Evolutionary conservation across 53 echinoderm and acorn worm genomes (phyloP).

Genomic region (Astropecten irregularis): DNA sequence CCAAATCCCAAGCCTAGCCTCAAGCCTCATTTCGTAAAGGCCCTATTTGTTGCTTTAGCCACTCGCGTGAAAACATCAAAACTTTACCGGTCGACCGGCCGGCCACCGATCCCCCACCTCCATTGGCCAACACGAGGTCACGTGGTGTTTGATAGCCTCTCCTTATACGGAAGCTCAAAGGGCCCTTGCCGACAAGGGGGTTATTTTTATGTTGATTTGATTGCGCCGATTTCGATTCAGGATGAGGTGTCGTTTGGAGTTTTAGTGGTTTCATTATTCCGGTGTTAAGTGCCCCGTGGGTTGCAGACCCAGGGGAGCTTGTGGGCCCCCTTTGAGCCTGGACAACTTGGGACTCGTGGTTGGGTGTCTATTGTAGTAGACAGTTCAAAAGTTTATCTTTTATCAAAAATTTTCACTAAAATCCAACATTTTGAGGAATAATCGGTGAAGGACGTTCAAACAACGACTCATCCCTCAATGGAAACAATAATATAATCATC

Average conservation of each 20-base stretch:
- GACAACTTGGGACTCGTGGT: neutral
- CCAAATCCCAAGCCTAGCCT: no score
- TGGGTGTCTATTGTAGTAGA: neutral
- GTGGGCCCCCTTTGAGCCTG: neutral
- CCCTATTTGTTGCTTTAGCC: no score
- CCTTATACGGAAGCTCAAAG: constrained; percentile 30
- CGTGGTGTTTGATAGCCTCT: constrained; percentile 1
- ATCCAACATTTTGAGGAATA: neutral
- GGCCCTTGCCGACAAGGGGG: neutral
- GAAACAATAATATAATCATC: no score
- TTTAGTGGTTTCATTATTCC: constrained; percentile 16
- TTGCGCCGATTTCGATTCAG: constrained; percentile 30
- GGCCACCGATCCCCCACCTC: no score
- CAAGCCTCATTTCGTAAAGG: no score
- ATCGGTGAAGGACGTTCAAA: neutral
- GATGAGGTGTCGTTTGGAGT: constrained; percentile 20
- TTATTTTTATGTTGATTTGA: constrained; percentile 52
- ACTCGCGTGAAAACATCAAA: constrained; percentile 6
- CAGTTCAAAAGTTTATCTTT: neutral
- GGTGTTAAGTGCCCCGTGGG: constrained; percentile 43
- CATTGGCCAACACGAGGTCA: constrained; percentile 31
- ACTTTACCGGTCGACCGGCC: no score
- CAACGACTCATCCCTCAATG: neutral
- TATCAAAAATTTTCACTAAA: neutral
- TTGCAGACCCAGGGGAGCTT: no score